A percentile compares a stretch with the other conserved stretches of the same genome.
Conservation (phyloP, 2,888 invertebrate species). For the Morinoia aosen region DNA sequence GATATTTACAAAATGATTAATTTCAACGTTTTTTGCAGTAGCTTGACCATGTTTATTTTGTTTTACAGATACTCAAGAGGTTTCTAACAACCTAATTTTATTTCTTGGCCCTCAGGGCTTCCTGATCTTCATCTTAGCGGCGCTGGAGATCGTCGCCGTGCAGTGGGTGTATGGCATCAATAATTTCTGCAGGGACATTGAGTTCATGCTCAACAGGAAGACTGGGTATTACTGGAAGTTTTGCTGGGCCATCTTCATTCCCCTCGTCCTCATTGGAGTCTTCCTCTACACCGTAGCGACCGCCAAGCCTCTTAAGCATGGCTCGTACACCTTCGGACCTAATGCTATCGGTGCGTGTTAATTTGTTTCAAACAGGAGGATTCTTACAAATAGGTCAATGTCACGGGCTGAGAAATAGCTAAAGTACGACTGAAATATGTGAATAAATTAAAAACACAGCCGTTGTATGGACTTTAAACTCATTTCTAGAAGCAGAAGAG, state of each 20-base stretch:
- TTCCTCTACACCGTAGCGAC: slow-evolving; percentile 80
- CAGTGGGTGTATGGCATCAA: slow-evolving; percentile 78
- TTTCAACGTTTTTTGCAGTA: background rate
- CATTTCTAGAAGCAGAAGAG: background rate
- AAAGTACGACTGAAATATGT: background rate
- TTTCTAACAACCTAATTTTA: background rate
- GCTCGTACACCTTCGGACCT: slow-evolving; percentile 76
- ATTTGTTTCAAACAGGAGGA: background rate
- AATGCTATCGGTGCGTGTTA: slow-evolving; percentile 69
- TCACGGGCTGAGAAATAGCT: background rate
- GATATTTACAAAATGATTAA: too few relatives aligned
- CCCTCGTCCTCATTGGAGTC: slow-evolving; percentile 80
- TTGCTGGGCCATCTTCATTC: slow-evolving; percentile 84
- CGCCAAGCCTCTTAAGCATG: slow-evolving; percentile 78
- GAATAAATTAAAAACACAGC: background rate
- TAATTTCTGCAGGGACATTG: slow-evolving; percentile 81
- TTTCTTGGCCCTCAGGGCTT: slow-evolving; percentile 54
- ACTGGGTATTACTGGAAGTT: slow-evolving; percentile 83
- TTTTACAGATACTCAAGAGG: background rate
- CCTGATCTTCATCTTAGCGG: slow-evolving; percentile 76
- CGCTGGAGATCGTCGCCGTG: slow-evolving; percentile 76
- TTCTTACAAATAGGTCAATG: background rate
- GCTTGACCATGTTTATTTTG: background rate
- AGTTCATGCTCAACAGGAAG: slow-evolving; percentile 83
- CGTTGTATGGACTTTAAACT: background rate